Conservation (phyloP, 2,113 vertebrate species). For the Spizaetus ornatus region DNA sequence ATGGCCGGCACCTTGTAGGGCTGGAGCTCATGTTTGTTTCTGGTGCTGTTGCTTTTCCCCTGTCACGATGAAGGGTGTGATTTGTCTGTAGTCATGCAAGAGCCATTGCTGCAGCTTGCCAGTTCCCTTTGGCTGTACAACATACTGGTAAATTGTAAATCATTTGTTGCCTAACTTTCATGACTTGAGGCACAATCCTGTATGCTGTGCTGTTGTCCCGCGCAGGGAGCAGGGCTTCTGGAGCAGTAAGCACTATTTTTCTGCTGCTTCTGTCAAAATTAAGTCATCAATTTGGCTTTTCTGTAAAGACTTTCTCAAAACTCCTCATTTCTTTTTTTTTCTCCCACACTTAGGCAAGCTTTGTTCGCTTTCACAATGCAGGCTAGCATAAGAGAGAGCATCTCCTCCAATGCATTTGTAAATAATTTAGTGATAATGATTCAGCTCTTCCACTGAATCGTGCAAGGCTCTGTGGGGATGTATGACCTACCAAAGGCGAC, state of each 20-base stretch:
- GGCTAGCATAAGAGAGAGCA: not conserved
- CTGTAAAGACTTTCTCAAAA: not conserved
- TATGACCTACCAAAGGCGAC: not conserved
- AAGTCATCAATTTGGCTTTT: not conserved
- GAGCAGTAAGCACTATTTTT: not conserved
- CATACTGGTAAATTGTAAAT: not conserved
- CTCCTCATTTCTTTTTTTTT: not conserved
- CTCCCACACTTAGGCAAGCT: not conserved
- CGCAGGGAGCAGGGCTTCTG: not conserved
- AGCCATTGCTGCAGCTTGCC: not conserved
- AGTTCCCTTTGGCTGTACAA: not conserved
- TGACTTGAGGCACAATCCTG: not conserved
- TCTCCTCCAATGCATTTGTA: not conserved
- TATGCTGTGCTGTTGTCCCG: fast-evolving
- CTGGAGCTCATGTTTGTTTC: not conserved
- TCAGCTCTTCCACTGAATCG: not conserved
- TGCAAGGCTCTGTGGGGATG: not conserved
- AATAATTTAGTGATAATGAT: not conserved
- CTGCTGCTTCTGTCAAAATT: not conserved
- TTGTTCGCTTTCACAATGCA: not conserved
- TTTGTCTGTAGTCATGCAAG: not conserved
- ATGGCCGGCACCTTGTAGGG: not conserved
- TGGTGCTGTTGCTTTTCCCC: not conserved
- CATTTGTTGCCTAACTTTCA: not conserved
- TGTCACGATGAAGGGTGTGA: fast-evolving